Base-by-base conservation (phyloP, 1,140 invertebrate genomes). In the Nomia melanderi region DNA sequence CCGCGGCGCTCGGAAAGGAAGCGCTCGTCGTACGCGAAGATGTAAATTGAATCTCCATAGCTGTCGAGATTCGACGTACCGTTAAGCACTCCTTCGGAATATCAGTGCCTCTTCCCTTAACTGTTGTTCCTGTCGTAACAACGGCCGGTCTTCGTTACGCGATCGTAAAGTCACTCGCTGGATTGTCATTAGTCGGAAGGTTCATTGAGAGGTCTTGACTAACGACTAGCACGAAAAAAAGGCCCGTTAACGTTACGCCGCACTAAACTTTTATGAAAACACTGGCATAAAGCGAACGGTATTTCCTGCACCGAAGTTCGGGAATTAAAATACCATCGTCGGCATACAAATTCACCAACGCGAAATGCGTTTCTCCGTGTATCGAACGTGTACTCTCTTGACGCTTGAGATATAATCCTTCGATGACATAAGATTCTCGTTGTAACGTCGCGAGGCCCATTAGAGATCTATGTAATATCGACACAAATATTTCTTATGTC, bases 201-300 rank as follows among this genome's bases (percentile, higher is more conserved):
- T 20, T 56, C 29, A 27, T 64, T 2, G 23, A 4, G 14, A 60
- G 25, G 31, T 50, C 33, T n/a, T 59, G 25, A 11, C 2, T 47
- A 72, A 8, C 11, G 41, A 60, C 27, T 65, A 36, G 41, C 20
- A 41, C 11, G 47, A 50, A 78, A 77, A 33, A 78, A 57, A 54
- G n/a, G n/a, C n/a, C n/a, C n/a, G n/a, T 20, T 36, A 54, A 25
- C 20, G 23, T 65, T 12, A 75, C 31, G 25, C 41, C 41, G 53
- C 17, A n/a, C n/a, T 5, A 44, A 20, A 12, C 4, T 44, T 44
- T 17, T 17, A 17, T 17, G 41, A 20, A 44, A 44, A 44, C 41
- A 17, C 2, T 3, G 41, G 20, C 14, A 14, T 17, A 4, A 2
- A 17, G 12, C 14, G 41, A 44, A 44, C 41, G 41, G 41, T 44